Conservation (phyloP, 1,140 invertebrate species). For the Pseudomyrmex concolor region DNA sequence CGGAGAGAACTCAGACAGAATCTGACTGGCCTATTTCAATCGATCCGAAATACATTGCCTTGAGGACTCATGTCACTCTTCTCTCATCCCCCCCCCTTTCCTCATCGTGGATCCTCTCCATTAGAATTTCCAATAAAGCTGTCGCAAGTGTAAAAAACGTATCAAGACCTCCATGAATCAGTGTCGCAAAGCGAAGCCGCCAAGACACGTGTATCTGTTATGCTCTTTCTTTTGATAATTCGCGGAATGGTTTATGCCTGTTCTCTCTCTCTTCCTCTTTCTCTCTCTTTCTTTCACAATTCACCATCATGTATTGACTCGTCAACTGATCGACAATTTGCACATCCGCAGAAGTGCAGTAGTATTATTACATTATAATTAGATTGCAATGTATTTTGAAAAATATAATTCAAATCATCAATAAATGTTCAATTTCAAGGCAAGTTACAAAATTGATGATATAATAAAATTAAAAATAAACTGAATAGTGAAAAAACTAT, state of each 20-base stretch:
- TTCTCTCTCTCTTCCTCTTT: slow-evolving; percentile 29
- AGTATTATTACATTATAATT: slow-evolving; percentile 23
- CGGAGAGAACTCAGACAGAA: slow-evolving; percentile 66
- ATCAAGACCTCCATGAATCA: slow-evolving; percentile 83
- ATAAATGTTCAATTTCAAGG: slow-evolving; percentile 7
- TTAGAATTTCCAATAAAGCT: slow-evolving; percentile 85
- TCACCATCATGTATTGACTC: slow-evolving; percentile 11
- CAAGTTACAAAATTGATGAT: slow-evolving; percentile 18
- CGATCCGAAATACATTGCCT: slow-evolving; percentile 66
- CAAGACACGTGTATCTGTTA: slow-evolving; percentile 81
- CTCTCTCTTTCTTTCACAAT: slow-evolving; percentile 25
- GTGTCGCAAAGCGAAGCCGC: slow-evolving; percentile 80
- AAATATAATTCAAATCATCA: slow-evolving; percentile 22
- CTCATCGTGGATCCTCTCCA: slow-evolving; percentile 68
- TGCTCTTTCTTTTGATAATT: slow-evolving; percentile 64
- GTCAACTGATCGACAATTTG: slow-evolving; percentile 30
- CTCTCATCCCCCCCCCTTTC: too few species aligned
- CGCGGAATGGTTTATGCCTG: slow-evolving; percentile 62
- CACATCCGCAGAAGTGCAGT: slow-evolving; percentile 1
- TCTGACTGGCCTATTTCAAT: slow-evolving; percentile 76
- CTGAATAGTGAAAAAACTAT: slow-evolving; percentile 2
- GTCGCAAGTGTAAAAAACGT: slow-evolving; percentile 82
- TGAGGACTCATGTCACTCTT: slow-evolving; percentile 77
- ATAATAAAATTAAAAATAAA: slow-evolving; percentile 35
- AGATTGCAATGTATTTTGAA: slow-evolving; percentile 23